Evolutionary conservation across 2,888 invertebrate species (phyloP).

Genomic region (Erebia aethiops): DNA sequence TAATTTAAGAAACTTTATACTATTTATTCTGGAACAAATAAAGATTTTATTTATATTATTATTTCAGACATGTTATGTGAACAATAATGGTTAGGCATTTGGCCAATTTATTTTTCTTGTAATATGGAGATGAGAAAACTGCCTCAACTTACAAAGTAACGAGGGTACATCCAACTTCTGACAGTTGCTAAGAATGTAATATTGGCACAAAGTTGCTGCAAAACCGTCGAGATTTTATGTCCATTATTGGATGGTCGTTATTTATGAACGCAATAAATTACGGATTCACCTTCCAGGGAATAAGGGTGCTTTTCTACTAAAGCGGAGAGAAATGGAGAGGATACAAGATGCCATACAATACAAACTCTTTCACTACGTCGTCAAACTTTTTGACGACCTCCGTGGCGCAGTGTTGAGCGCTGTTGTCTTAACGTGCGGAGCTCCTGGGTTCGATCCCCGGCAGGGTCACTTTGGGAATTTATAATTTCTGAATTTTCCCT

Average conservation of each 20-base stretch:
- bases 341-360: neutral
- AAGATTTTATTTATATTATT: no score
- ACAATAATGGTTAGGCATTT: neutral
- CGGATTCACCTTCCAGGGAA: constrained; percentile 41
- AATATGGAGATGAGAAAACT: constrained; percentile 14
- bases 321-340: constrained; percentile 5
- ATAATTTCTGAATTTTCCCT: no score
- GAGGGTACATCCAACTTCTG: constrained; percentile 46
- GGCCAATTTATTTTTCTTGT: constrained; percentile 6
- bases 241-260: constrained; percentile 50
- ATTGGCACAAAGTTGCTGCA: constrained; percentile 40
- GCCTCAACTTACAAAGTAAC: constrained; percentile 32
- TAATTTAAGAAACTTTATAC: no score
- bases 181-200: constrained; percentile 46
- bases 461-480: no score
- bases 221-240: constrained; percentile 43
- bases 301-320: constrained; percentile 32
- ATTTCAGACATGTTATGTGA: neutral
- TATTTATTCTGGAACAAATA: no score
- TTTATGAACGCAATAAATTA: constrained; percentile 49
- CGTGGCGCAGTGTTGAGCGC: no score
- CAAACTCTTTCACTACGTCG: neutral
- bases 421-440: no score
- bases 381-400: no score
- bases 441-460: no score